Base-by-base conservation (phyloP, 2,888 invertebrate genomes). In the Drosophila neonasuta region DNA sequence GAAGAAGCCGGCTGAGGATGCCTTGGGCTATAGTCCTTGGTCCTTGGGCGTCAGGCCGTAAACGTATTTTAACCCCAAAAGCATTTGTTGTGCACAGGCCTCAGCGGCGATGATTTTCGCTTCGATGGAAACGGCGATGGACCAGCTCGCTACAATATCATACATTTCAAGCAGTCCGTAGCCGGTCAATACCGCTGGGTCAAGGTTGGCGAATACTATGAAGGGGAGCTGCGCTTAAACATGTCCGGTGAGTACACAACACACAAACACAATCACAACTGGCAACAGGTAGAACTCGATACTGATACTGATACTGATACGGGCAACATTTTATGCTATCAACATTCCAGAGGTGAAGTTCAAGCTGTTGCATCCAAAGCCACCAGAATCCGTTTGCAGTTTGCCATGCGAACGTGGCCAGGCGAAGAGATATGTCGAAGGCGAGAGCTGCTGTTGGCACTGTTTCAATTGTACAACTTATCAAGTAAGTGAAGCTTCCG, bases 371-470 rank as follows among this genome's bases (percentile, higher is more conserved):
- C 94, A 96, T 79, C 94, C 94, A 0, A 93, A 94, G 57, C 95
- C 96, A 20, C 97, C 97, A 2, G 95, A 95, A 88, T 97, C 97
- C 4, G 96, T 97, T 49, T 98, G 98, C 92, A 97, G 97, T 90
- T 93, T 96, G 71, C 96, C 96, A 68, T 98, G 98, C 89, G 95
- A 95, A 84, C 92, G 94, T 62, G 97, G 97, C 0, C 97, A 98
- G 91, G 97, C 97, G 67, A 97, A 96, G 92, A 96, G 96, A 90
- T 97, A 97, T 91, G 95, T 97, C 48, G 97, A 97, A 90, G 97
- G 97, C 0, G 97, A 97, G 91, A 96, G 95, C 90, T 97, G 97
- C 91, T 97, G 97, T 90, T 97, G 97, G 97, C 97, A 97, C 90
- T 97, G 97, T 91, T 95, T 96, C 92, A 96, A 96, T 90, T 97